Evolutionary conservation across 1,140 invertebrate genomes (phyloP), one percentile per base, ranked within the genome.

Genomic region (Cotesia typhae): DNA sequence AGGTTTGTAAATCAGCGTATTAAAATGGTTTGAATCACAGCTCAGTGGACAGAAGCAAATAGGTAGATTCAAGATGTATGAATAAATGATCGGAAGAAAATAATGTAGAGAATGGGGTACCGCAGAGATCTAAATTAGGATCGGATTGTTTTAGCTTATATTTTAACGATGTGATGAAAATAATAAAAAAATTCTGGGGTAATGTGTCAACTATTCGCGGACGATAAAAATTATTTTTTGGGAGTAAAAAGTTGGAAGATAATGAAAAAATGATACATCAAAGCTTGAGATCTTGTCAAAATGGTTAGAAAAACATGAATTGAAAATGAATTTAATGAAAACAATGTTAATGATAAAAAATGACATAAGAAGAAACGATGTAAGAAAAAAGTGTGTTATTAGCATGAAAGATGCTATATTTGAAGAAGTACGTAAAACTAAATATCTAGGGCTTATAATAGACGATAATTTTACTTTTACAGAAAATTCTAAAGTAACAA

Each of bases 21-120:
- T 67, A 41, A 28, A 70, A 20, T 68, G 71, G 74, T 72, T 72
- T 38, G 17, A 63, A 37, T 72, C 66, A 57, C 72, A 75, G 67
- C 53, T 75, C 35, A 20, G 7, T 3, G 28, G 14, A 1, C 38
- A 65, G 36, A 38, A 14, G 3, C 65, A 73, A 38, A 47, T 47
- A 60, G 47, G 60, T 5, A 14, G 14, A 14, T 14, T 14, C 14
- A 14, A 0, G 37, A 4, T 67, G 12, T 37, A 52, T 12, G 17
- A 37, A 41, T 12, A 35, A 41, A 12, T 1, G 51, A 12, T 68
- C 71, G 3, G 55, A 61, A 35, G 37, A 60, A 61, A 4, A 61
- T 36, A 7, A 59, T 3, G 17, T 47, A 7, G 6, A 41, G 35
- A 67, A 60, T 28, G 71, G 71, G 3, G 71, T 73, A 35, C 71